Percentiles rank a stretch among this genome's conserved stretches.
These are phyloP conservation scores for Nymphicus hollandicus DNA, from an alignment of 2,113 vertebrate genomes.

Conservation along the genomic window DNA sequence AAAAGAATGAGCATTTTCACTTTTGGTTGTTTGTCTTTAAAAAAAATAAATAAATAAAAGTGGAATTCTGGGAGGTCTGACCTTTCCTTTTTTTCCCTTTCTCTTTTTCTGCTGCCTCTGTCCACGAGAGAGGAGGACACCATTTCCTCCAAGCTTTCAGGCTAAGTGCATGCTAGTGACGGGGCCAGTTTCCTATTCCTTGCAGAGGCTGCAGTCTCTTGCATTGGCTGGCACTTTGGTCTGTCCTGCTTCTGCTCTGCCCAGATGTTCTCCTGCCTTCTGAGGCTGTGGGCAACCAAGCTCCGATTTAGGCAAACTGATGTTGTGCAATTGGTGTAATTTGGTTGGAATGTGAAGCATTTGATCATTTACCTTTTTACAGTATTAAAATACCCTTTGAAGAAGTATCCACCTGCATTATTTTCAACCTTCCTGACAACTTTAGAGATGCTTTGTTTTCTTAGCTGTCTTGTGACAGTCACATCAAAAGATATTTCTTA, in stretches of 20 bases:
- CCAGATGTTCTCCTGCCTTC: background rate
- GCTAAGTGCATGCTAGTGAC: background rate
- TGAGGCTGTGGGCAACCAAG: accelerated
- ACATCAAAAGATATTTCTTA: background rate
- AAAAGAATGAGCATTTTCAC: background rate
- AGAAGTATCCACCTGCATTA: background rate
- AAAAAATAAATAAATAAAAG: background rate
- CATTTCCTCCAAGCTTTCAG: background rate
- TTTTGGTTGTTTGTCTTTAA: background rate
- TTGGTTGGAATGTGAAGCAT: background rate
- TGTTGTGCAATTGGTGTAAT: background rate
- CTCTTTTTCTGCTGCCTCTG: background rate
- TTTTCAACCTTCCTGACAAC: background rate
- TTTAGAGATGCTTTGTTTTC: background rate
- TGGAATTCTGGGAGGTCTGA: background rate
- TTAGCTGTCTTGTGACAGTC: background rate
- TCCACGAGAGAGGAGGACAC: background rate
- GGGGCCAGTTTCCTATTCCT: background rate
- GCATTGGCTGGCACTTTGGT: background rate
- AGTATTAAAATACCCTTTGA: background rate
- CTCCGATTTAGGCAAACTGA: background rate
- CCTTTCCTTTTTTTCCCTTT: background rate
- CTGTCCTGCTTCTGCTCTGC: background rate
- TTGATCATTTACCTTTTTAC: background rate
- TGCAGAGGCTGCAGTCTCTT: background rate